Percentiles rank a stretch among this genome's conserved stretches.
Evolutionary conservation across 2,888 invertebrate genomes (phyloP).

Genomic region (Euspilapteryx auroguttella): DNA sequence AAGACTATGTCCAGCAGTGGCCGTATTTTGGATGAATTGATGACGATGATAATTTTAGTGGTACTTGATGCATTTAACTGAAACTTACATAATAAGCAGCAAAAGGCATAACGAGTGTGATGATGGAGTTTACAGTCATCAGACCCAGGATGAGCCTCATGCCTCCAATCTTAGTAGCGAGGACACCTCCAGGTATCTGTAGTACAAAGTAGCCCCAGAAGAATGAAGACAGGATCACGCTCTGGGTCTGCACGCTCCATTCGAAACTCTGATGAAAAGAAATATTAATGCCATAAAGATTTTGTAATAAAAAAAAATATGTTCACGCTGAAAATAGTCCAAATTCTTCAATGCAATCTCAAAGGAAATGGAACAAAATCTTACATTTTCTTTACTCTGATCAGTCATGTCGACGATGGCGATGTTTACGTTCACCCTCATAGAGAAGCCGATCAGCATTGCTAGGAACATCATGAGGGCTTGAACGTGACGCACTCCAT

Average conservation of each 20-base stretch:
- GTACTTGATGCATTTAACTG: too few relatives aligned
- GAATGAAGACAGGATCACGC: slow-evolving; percentile 71
- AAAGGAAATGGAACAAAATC: too few relatives aligned
- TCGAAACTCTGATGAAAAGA: slow-evolving; percentile 48
- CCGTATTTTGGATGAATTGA: too few relatives aligned
- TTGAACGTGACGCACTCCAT: slow-evolving; percentile 28
- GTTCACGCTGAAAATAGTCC: too few relatives aligned
- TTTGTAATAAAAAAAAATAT: too few relatives aligned
- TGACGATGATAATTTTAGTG: too few relatives aligned
- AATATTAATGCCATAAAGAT: too few relatives aligned
- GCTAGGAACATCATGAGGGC: slow-evolving; percentile 22
- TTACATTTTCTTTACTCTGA: too few relatives aligned
- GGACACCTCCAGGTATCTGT: slow-evolving; percentile 70
- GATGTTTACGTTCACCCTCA: slow-evolving; percentile 19
- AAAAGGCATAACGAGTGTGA: slow-evolving; percentile 62
- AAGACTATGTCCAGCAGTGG: too few relatives aligned
- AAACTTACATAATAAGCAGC: slow-evolving; percentile 50
- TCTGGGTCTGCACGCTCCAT: slow-evolving; percentile 62
- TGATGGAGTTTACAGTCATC: slow-evolving; percentile 55
- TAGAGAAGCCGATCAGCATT: slow-evolving; percentile 17
- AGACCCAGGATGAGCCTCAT: slow-evolving; percentile 65
- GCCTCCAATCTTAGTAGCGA: slow-evolving; percentile 79
- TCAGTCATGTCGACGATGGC: slow-evolving; percentile 32
- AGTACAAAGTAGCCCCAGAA: slow-evolving; percentile 78
- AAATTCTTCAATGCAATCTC: too few relatives aligned